A percentile compares a stretch with the other conserved stretches of the same genome.
phyloP scores from a whole-genome alignment of 2,888 invertebrate genomes.

The Odontocerum albicorne region DNA sequence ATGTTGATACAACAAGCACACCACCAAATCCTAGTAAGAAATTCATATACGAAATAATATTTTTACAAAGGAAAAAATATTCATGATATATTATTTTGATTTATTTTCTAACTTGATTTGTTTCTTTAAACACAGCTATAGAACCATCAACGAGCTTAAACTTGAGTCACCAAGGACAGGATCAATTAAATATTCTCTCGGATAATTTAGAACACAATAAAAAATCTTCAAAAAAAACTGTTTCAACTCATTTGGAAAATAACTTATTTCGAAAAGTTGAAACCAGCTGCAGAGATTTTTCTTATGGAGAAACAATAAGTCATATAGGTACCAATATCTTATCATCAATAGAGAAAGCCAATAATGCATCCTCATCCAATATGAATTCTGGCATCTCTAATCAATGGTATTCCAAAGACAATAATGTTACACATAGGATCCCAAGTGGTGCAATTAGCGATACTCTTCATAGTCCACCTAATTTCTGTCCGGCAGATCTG shows the following conservation, averaged over 20 bases:
- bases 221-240: no score
- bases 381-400: not conserved
- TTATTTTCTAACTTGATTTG: no score
- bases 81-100: no score
- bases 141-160: not conserved
- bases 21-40: no score
- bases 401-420: not conserved
- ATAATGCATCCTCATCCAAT: not conserved
- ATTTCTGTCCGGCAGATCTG: not conserved
- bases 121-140: no score
- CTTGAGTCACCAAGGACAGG: not conserved
- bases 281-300: constrained; percentile 34
- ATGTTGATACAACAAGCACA: no score
- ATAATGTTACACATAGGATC: no score
- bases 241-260: not conserved
- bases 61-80: no score
- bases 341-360: constrained; percentile 11
- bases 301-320: constrained; percentile 29
- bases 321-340: constrained; percentile 9
- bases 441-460: not conserved
- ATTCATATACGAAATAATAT: no score
- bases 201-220: not conserved
- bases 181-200: not conserved
- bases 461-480: not conserved
- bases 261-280: constrained; percentile 19